Conservation (phyloP, 2,113 vertebrate genomes). For the Nycticebus coucang region DNA sequence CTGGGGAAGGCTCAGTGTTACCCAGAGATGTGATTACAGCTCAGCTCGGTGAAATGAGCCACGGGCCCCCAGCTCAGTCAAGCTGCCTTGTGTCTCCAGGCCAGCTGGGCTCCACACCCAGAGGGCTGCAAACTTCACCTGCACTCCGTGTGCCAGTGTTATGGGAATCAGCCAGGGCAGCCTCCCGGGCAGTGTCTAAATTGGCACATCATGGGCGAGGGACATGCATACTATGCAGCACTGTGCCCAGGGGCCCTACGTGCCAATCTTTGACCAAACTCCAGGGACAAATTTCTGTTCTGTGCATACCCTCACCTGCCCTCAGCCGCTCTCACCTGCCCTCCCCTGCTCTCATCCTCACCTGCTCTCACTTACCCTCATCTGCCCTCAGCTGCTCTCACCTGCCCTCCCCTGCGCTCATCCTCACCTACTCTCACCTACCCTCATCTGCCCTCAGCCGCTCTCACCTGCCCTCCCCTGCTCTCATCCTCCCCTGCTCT, state of each 20-base stretch:
- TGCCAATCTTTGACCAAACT: not conserved
- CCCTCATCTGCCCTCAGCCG: not conserved
- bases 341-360: not conserved
- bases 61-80: not conserved
- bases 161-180: not conserved
- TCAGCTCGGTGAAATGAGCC: not conserved
- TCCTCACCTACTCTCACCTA: not conserved
- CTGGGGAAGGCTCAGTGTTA: not conserved
- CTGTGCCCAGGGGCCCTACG: not conserved
- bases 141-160: rapidly evolving
- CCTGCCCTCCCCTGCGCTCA: not conserved
- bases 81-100: not conserved
- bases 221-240: not conserved
- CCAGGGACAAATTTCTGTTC: not conserved
- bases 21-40: not conserved
- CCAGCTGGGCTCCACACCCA: not conserved
- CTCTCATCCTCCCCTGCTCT: not conserved
- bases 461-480: not conserved
- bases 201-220: not conserved
- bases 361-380: not conserved
- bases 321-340: not conserved
- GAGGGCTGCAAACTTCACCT: not conserved
- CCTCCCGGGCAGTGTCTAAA: not conserved
- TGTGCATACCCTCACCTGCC: not conserved
- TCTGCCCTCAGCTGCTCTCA: not conserved